Evolutionary conservation across 2,113 vertebrate species (phyloP).

Genomic region (Grammomys dolichurus): DNA sequence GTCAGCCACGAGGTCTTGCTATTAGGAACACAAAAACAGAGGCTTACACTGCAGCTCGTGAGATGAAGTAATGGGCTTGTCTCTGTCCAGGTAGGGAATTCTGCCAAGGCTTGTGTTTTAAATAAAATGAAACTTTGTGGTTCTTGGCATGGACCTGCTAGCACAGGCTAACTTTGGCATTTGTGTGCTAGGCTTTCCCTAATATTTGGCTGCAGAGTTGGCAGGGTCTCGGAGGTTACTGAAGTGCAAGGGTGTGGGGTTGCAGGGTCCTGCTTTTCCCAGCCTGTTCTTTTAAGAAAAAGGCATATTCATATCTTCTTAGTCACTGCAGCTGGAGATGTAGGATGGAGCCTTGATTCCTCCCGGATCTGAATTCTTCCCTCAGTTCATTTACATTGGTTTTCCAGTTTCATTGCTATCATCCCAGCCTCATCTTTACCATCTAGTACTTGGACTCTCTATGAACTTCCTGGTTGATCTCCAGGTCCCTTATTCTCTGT

Average conservation of each 20-base stretch:
- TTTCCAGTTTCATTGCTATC: neutral
- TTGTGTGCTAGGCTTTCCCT: constrained; percentile 38
- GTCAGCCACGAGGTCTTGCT: constrained; percentile 80
- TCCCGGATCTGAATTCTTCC: neutral
- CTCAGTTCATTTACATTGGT: neutral
- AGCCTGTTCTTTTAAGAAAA: neutral
- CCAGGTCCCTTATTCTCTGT: neutral
- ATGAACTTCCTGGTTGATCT: neutral
- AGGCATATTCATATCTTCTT: neutral
- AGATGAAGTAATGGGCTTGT: constrained; percentile 83
- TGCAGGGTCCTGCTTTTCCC: neutral
- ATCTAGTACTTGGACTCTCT: neutral
- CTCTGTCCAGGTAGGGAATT: constrained; percentile 72
- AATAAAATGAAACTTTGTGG: constrained; percentile 77
- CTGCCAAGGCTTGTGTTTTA: constrained; percentile 84
- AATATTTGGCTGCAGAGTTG: constrained; percentile 21
- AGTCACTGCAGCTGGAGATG: neutral
- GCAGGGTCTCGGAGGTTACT: neutral
- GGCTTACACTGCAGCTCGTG: constrained; percentile 79
- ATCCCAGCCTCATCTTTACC: too few species aligned
- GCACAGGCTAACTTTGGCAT: constrained; percentile 60
- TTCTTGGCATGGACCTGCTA: constrained; percentile 27
- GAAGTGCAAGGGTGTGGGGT: neutral
- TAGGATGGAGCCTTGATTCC: neutral
- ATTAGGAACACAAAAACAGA: constrained; percentile 78